Evolutionary conservation across 2,888 invertebrate genomes (phyloP).

Genomic region (Lasioglossum morio): DNA sequence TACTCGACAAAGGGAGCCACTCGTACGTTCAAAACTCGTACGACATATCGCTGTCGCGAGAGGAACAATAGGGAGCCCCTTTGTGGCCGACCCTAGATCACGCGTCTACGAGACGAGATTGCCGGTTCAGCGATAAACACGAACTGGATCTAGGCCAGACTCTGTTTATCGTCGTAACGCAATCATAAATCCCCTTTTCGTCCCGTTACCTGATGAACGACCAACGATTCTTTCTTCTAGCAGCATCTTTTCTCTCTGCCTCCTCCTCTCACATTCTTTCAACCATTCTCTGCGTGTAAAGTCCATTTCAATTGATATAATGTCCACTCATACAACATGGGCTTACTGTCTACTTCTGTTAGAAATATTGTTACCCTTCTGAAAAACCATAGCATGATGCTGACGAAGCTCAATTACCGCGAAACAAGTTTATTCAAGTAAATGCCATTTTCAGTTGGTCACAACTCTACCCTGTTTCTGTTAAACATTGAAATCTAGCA

Average conservation of each 20-base stretch:
- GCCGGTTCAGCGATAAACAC: conserved; percentile 67
- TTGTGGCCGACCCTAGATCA: conserved; percentile 61
- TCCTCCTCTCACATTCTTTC: neutral
- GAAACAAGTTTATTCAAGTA: neutral
- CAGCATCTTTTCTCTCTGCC: neutral
- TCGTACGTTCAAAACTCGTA: conserved; percentile 57
- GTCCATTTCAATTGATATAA: neutral
- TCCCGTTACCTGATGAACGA: conserved; percentile 33
- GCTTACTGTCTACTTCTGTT: neutral
- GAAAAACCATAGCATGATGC: neutral
- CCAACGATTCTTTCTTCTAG: neutral
- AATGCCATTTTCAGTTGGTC: neutral
- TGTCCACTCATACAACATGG: neutral
- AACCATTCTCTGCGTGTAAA: neutral
- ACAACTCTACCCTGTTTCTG: no score
- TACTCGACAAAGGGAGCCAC: conserved; percentile 47
- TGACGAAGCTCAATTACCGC: neutral
- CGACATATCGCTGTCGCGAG: conserved; percentile 60
- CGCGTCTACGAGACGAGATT: conserved; percentile 59
- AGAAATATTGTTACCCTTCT: neutral
- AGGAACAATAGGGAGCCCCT: conserved; percentile 60
- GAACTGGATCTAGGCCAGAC: conserved; percentile 68
- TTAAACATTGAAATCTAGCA: no score
- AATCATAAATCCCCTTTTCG: conserved; percentile 63
- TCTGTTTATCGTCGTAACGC: conserved; percentile 67